Evolutionary conservation across 2,797 vertebrate species (phyloP).

Genomic region (Liasis olivaceus): DNA sequence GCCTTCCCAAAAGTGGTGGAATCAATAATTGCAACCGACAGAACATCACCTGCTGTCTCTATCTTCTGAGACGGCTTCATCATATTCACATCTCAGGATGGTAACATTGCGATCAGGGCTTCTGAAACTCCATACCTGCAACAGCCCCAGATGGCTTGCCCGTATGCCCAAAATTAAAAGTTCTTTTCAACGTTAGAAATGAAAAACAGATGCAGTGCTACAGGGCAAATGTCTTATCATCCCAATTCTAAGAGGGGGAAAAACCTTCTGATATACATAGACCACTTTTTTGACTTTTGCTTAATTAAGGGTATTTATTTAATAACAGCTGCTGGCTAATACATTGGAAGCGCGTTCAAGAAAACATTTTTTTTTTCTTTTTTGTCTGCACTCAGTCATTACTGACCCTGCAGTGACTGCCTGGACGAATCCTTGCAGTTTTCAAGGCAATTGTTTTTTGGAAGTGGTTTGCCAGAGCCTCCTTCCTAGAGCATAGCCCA

Average conservation of each 20-base stretch:
- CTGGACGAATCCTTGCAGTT: too few relatives aligned
- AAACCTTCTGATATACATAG: not conserved
- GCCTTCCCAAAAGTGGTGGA: not conserved
- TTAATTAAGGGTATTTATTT: conserved; percentile 55
- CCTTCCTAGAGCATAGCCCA: too few relatives aligned
- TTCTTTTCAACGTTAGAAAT: not conserved
- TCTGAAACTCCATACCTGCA: not conserved
- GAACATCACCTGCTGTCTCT: not conserved
- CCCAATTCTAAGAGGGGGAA: not conserved
- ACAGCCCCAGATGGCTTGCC: not conserved
- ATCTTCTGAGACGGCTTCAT: not conserved
- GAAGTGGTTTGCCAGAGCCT: too few relatives aligned
- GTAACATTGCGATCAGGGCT: not conserved
- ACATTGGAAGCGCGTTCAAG: conserved; percentile 40
- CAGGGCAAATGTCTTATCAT: conserved; percentile 34
- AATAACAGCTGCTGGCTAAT: conserved; percentile 43
- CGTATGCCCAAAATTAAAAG: not conserved
- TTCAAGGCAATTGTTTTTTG: too few relatives aligned
- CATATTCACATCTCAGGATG: not conserved
- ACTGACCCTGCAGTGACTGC: too few relatives aligned
- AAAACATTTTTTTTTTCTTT: too few relatives aligned
- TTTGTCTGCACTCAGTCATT: too few relatives aligned
- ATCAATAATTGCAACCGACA: not conserved
- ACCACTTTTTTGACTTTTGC: conserved; percentile 37
- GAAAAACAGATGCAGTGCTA: conserved; percentile 25